Evolutionary conservation across 2,888 invertebrate species (phyloP).

Genomic region (Maniola hyperantus): DNA sequence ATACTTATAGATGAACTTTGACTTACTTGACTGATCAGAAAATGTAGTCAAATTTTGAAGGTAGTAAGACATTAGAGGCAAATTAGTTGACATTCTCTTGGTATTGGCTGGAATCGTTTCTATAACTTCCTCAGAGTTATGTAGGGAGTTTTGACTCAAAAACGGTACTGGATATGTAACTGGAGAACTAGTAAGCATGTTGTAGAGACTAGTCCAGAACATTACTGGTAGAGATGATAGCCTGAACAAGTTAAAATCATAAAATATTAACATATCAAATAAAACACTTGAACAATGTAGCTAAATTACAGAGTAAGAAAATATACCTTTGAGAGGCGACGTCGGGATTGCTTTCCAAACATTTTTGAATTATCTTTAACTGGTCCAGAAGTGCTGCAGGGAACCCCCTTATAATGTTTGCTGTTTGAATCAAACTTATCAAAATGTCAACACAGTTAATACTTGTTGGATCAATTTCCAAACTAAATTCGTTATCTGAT

Average conservation of each 20-base stretch:
- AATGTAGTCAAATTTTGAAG: slow-evolving; percentile 62
- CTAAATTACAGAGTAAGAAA: not conserved
- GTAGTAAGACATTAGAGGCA: slow-evolving; percentile 65
- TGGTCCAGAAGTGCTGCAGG: slow-evolving; percentile 58
- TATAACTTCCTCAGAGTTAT: slow-evolving; percentile 44
- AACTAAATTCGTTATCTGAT: slow-evolving; percentile 21
- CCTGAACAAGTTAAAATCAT: slow-evolving; percentile 48
- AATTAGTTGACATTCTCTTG: slow-evolving; percentile 59
- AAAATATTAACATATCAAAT: not conserved
- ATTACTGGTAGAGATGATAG: slow-evolving; percentile 57
- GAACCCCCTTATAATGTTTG: slow-evolving; percentile 53
- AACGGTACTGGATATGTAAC: slow-evolving; percentile 62
- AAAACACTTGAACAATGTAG: not conserved
- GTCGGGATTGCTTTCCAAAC: slow-evolving; percentile 45
- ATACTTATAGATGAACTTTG: not conserved
- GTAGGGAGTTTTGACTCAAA: slow-evolving; percentile 45
- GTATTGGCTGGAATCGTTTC: slow-evolving; percentile 56
- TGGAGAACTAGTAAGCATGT: slow-evolving; percentile 57
- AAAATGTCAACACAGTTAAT: slow-evolving; percentile 39
- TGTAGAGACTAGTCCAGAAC: slow-evolving; percentile 71
- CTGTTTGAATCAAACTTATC: slow-evolving; percentile 39
- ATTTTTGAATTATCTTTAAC: slow-evolving; percentile 54
- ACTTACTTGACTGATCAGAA: slow-evolving; percentile 49
- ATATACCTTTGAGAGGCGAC: slow-evolving; percentile 49
- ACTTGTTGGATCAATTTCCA: slow-evolving; percentile 18